Conservation (phyloP, 2,888 invertebrate genomes). For the Abrostola triplasia region DNA sequence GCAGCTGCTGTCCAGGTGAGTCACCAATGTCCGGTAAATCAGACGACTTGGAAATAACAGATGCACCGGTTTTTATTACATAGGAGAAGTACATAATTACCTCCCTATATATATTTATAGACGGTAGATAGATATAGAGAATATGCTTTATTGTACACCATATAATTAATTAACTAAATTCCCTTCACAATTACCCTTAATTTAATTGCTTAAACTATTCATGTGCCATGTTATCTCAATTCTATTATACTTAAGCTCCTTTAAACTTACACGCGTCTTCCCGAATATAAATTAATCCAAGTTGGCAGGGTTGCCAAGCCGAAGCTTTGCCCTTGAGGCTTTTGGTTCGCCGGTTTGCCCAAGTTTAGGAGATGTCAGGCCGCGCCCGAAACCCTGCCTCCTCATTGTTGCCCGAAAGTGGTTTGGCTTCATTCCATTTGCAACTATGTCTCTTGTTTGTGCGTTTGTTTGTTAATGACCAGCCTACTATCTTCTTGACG, state of each 20-base stretch:
- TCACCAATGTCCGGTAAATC: too few species aligned
- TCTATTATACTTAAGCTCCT: slow-evolving; percentile 14
- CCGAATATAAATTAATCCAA: slow-evolving; percentile 48
- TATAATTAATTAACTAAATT: neutral
- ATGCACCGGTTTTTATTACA: too few species aligned
- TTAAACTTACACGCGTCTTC: slow-evolving; percentile 28
- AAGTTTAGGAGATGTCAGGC: slow-evolving; percentile 26
- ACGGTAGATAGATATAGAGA: too few species aligned
- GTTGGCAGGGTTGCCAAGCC: slow-evolving; percentile 47
- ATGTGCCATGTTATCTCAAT: slow-evolving; percentile 13
- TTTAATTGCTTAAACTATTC: slow-evolving; percentile 14
- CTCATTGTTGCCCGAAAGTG: slow-evolving; percentile 35
- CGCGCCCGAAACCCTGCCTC: slow-evolving; percentile 6
- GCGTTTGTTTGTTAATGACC: slow-evolving; percentile 17
- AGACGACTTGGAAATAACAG: too few species aligned
- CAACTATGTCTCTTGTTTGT: slow-evolving; percentile 17
- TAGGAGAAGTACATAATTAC: too few species aligned
- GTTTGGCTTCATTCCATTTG: slow-evolving; percentile 32
- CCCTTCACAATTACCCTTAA: neutral
- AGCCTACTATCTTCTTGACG: slow-evolving; percentile 24
- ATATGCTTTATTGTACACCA: neutral
- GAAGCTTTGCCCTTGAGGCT: slow-evolving; percentile 36
- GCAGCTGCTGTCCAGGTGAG: too few species aligned
- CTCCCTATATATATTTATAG: neutral
- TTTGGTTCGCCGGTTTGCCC: slow-evolving; percentile 17